Base-by-base conservation (phyloP, 2,113 vertebrate species). In the Percopsis transmontana region DNA sequence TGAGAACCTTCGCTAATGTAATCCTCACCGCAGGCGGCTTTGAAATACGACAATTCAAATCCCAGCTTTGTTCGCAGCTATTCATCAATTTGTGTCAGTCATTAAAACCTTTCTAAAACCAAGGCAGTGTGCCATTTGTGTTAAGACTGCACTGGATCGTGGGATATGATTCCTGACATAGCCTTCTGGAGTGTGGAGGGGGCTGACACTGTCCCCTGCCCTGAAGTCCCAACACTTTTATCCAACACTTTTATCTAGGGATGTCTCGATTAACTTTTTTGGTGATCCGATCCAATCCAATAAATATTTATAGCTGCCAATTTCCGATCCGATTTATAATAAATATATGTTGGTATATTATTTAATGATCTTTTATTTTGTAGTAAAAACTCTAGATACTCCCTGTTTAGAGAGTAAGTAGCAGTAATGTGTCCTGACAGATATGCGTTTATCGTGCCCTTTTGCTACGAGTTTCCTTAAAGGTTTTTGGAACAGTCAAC, bases 111-210 rank as follows among this genome's bases (percentile, higher is more conserved):
- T 54, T 70, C 56, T 59, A 47, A 77, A 24, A 24, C 18, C 24
- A 50, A 38, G 10, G 27, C 27, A 7, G 48, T 14, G 14, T 66
- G 15, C 20, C 13, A 69, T 79, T 65, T 71, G 53, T 88, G 75
- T 90, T 59, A 89, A 93, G 92, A 90, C 87, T 81, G 84, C 69
- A 87, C 76, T 77, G 85, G 78, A 70, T 88, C 91, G 72, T 91
- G 88, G 91, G 91, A 90, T 72, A 81, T 89, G 86, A 87, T 89
- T 82, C 88, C 86, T 60, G 93, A 94, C 81, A 91, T 92, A 88
- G 84, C 90, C 76, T 92, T 92, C 85, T 92, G 91, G 90, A 93
- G 91, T 88, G 84, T 93, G 24, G 91, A 93, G 88, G 87, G 86
- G 72, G 91, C 86, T 79, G 92, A 89, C 72, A 68, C 83, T 80